Evolutionary conservation across 1,140 invertebrate genomes (phyloP).

Genomic region (Tetramorium alpestre): DNA sequence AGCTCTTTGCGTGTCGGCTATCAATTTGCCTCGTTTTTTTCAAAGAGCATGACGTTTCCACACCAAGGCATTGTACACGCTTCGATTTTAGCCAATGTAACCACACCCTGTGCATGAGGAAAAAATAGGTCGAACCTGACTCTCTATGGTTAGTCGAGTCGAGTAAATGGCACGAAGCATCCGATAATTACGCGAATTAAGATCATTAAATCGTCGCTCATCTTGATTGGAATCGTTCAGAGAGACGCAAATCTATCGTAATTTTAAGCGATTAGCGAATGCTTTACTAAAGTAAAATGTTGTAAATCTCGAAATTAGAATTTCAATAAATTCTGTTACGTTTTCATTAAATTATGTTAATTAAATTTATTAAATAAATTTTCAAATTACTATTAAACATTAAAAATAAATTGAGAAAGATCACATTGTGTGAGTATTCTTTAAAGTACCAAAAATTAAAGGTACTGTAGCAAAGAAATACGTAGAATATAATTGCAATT

Average conservation of each 20-base stretch:
- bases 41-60: conserved; percentile 28
- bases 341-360: background rate
- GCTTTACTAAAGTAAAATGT: background rate
- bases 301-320: background rate
- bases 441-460: background rate
- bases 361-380: conserved; percentile 5
- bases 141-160: background rate
- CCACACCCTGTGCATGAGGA: conserved; percentile 53
- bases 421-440: background rate
- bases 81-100: conserved; percentile 46
- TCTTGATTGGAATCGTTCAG: background rate
- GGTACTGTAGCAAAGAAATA: background rate
- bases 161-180: background rate
- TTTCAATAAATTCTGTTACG: background rate
- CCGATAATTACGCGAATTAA: conserved; percentile 24
- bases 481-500: background rate
- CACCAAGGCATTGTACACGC: conserved; percentile 11
- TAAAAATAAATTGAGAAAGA: background rate
- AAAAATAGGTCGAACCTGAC: conserved; percentile 44
- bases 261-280: background rate
- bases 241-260: background rate
- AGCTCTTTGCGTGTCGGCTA: conserved; percentile 52
- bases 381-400: background rate
- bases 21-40: conserved; percentile 62
- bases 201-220: background rate